These are phyloP conservation scores for Physella acuta DNA, from an alignment of 1,140 invertebrate genomes.

Conservation along the genomic window DNA sequence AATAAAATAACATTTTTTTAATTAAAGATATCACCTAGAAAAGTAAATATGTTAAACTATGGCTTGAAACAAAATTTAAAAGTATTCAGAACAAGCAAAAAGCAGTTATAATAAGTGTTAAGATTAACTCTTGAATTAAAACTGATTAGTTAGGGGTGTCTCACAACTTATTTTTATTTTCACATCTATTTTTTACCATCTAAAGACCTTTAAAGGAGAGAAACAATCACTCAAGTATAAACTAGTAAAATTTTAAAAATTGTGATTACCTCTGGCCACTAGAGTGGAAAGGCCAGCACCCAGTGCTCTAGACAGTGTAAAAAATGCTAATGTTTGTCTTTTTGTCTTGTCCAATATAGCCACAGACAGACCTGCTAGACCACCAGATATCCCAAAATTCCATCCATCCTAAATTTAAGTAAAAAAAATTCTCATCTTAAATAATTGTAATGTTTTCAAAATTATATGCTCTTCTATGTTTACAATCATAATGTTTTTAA, in stretches of 20 bases:
- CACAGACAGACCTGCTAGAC: constrained; percentile 43
- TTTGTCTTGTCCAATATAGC: constrained; percentile 36
- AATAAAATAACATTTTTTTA: no score
- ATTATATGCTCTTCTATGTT: not conserved
- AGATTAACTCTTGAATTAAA: no score
- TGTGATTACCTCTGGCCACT: constrained; percentile 31
- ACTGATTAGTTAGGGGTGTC: no score
- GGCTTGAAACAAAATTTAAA: no score
- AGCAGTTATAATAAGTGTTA: no score
- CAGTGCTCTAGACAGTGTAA: constrained; percentile 45
- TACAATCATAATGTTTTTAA: not conserved
- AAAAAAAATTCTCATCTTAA: not conserved
- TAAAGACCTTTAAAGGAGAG: not conserved
- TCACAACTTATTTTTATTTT: not conserved
- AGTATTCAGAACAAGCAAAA: no score
- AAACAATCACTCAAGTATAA: not conserved
- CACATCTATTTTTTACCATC: not conserved
- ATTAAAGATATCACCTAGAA: no score
- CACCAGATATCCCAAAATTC: constrained; percentile 45
- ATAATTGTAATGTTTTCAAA: not conserved
- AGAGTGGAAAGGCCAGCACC: constrained; percentile 44
- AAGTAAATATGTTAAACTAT: no score
- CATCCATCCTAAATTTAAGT: constrained; percentile 43
- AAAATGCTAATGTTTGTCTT: constrained; percentile 41
- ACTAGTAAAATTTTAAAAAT: not conserved